Percentiles rank a stretch among this genome's conserved stretches.
Evolutionary conservation across 2,113 vertebrate species (phyloP).

Genomic region (Marmota flaviventris): DNA sequence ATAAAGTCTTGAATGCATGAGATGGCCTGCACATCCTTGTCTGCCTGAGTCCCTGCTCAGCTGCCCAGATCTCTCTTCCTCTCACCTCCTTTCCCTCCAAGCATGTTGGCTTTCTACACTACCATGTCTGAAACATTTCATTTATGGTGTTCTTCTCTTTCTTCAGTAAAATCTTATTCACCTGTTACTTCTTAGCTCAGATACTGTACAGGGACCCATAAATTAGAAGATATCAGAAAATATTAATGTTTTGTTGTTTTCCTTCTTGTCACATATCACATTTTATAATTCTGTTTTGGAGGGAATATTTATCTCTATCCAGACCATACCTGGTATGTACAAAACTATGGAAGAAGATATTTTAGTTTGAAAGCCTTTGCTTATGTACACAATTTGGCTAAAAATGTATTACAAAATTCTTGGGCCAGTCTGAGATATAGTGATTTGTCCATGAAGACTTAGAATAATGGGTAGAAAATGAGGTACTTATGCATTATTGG

Average conservation of each 20-base stretch:
- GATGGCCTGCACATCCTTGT: not conserved
- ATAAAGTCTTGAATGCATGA: not conserved
- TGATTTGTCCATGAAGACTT: not conserved
- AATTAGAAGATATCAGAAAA: not conserved
- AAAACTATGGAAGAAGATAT: not conserved
- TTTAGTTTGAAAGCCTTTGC: not conserved
- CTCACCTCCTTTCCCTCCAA: not conserved
- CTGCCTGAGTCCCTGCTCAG: not conserved
- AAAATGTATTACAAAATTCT: not conserved
- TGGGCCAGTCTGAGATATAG: not conserved
- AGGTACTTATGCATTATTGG: not conserved
- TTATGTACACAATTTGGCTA: not conserved
- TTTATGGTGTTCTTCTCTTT: not conserved
- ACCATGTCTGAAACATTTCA: not conserved
- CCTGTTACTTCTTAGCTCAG: not conserved
- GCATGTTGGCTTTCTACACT: not conserved
- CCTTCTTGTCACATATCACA: not conserved
- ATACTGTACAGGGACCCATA: not conserved
- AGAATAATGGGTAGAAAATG: not conserved
- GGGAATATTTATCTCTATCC: not conserved
- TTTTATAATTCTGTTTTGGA: not conserved
- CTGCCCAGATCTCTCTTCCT: not conserved
- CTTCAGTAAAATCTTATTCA: not conserved
- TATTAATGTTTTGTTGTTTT: not conserved
- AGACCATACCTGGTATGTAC: not conserved